Base-by-base conservation (phyloP, 1,140 invertebrate genomes). In the Wiebesia pumilae region DNA sequence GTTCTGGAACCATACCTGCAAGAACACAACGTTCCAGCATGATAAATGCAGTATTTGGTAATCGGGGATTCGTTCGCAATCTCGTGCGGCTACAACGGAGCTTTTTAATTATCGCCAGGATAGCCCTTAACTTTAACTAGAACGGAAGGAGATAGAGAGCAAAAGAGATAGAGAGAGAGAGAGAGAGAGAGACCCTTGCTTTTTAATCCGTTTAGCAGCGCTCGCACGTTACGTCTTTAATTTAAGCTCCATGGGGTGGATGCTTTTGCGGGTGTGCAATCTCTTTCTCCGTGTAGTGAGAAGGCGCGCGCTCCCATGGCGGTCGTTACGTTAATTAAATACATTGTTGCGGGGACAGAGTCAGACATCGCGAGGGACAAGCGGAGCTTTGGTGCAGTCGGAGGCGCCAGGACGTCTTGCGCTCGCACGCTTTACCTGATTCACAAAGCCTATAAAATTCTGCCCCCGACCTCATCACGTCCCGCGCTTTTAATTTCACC, bases 1-100 rank as follows among this genome's bases (percentile, higher is more conserved):
- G 94, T 99, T 99, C 95, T 99, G 99, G 95, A 99, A 99, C 99
- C 99, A 99, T 67, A 99, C 99, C 99, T 99, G 95, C 67, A 95
- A 95, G 35, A 77, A 85, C 4, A 62, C 1, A 30, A 81, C 2
- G 10, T 16, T 2, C 10, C 7, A 10, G 51, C 51, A 54, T 54
- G 51, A 54, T 16, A 16, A 16, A n/a, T n/a, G n/a, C n/a, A n/a
- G n/a, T n/a, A n/a, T n/a, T n/a, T n/a, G n/a, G n/a, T n/a, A n/a
- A n/a, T n/a, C n/a, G 10, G 51, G 51, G 14, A 16, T 54, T 54
- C 9, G 10, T 54, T 54, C 1, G 51, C 19, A 2, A 16, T 7
- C 4, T 47, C 19, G 10, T 16, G 10, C 51, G 2, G 10, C 19
- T 19, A 9, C 51, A 54, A 2, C 51, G 9, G 10, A 2, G 9